These are phyloP conservation scores for Arion vulgaris DNA, from an alignment of 1,140 invertebrate species.

Conservation along the genomic window DNA sequence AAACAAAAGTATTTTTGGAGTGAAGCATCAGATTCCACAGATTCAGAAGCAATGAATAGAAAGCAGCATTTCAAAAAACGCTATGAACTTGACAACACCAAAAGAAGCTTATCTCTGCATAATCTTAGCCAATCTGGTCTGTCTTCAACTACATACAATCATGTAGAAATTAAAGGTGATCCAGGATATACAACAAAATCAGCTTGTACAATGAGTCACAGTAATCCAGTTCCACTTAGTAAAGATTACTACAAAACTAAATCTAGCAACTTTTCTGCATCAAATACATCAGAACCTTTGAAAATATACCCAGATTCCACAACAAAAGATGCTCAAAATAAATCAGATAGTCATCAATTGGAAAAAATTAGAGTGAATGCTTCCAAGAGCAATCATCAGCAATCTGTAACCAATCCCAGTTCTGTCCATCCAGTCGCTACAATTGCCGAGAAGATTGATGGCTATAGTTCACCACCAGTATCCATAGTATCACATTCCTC, in stretches of 20 bases:
- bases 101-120: slow-evolving; percentile 59
- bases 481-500: background rate
- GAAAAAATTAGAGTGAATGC: background rate
- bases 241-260: background rate
- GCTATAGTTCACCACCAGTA: background rate
- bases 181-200: background rate
- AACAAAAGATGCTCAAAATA: background rate
- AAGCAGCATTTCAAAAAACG: slow-evolving; percentile 51
- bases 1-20: slow-evolving; percentile 7
- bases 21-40: slow-evolving; percentile 66
- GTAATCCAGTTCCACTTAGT: background rate
- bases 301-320: background rate
- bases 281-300: background rate
- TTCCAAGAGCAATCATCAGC: background rate
- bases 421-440: background rate
- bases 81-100: slow-evolving; percentile 51
- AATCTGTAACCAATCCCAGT: background rate
- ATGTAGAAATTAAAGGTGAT: background rate
- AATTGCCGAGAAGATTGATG: background rate
- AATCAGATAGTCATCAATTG: background rate
- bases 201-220: background rate
- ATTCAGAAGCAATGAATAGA: slow-evolving; percentile 57
- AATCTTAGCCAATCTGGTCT: slow-evolving; percentile 34
- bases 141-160: background rate
- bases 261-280: background rate